A percentile compares a stretch with the other conserved stretches of the same genome.
Conservation (phyloP, 2,797 vertebrate species). For the Mareca strepera region DNA sequence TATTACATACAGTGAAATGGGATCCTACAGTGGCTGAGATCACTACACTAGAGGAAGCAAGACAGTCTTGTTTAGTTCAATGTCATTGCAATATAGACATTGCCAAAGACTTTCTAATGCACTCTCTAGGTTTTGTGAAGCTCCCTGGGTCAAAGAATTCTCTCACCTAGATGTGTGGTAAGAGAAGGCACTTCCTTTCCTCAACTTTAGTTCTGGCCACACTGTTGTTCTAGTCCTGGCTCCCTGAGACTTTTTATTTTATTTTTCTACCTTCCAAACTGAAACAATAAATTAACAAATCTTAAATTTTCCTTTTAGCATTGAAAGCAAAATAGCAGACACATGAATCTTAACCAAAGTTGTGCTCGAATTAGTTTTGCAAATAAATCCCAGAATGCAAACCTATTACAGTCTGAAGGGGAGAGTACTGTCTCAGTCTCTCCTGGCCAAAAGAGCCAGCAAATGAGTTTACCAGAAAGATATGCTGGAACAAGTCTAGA, state of each 20-base stretch:
- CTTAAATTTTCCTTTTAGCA: neutral
- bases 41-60: neutral
- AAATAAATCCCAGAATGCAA: neutral
- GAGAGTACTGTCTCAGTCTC: neutral
- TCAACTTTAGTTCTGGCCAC: neutral
- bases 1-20: neutral
- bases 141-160: neutral
- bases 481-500: neutral
- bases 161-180: neutral
- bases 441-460: neutral
- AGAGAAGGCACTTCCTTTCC: neutral
- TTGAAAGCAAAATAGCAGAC: neutral
- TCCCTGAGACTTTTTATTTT: neutral
- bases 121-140: neutral
- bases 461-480: neutral
- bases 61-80: neutral
- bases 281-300: neutral
- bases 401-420: neutral
- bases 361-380: neutral
- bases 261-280: neutral
- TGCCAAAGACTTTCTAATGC: neutral
- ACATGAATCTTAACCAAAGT: neutral
- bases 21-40: neutral
- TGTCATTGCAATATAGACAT: neutral
- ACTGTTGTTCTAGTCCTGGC: accelerated